Conservation (phyloP, 2,113 vertebrate species). For the Centropus unirufus region DNA sequence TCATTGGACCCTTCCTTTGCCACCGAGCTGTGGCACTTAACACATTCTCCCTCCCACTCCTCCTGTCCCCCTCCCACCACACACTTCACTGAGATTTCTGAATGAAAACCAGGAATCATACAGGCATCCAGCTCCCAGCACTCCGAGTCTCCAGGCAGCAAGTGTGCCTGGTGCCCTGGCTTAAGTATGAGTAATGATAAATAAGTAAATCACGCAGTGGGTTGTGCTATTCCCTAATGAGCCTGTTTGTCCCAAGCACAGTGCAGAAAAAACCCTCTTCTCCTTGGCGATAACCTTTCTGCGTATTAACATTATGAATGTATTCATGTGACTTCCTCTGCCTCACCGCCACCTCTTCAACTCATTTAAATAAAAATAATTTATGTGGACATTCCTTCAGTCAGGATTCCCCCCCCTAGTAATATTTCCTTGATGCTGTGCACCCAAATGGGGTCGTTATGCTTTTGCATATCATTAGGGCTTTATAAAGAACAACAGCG, state of each 20-base stretch:
- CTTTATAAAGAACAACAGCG: slow-evolving; percentile 99
- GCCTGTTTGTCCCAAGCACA: slow-evolving; percentile 71
- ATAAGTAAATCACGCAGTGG: slow-evolving; percentile 40
- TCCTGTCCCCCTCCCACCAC: slow-evolving; percentile 2
- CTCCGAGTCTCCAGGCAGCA: background rate
- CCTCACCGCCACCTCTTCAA: slow-evolving; percentile 75
- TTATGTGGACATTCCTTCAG: slow-evolving; percentile 85
- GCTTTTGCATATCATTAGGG: slow-evolving; percentile 83
- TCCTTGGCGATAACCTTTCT: slow-evolving; percentile 78
- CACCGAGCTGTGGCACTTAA: background rate
- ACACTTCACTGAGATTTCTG: background rate
- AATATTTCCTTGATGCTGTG: slow-evolving; percentile 72
- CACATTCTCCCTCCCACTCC: background rate
- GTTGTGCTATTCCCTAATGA: slow-evolving; percentile 71
- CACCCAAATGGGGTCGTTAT: slow-evolving; percentile 82
- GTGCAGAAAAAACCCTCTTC: slow-evolving; percentile 63
- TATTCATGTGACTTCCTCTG: slow-evolving; percentile 82
- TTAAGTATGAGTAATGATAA: slow-evolving; percentile 53
- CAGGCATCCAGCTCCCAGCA: slow-evolving; percentile 43
- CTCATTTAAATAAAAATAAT: slow-evolving; percentile 82
- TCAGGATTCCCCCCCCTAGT: slow-evolving; percentile 65
- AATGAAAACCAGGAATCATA: background rate
- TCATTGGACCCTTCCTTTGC: slow-evolving; percentile 17
- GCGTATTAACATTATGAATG: slow-evolving; percentile 89
- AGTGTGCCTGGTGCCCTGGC: slow-evolving; percentile 44